phyloP scores from a whole-genome alignment of 2,888 invertebrate genomes.

The Drosophila kanekoi region DNA sequence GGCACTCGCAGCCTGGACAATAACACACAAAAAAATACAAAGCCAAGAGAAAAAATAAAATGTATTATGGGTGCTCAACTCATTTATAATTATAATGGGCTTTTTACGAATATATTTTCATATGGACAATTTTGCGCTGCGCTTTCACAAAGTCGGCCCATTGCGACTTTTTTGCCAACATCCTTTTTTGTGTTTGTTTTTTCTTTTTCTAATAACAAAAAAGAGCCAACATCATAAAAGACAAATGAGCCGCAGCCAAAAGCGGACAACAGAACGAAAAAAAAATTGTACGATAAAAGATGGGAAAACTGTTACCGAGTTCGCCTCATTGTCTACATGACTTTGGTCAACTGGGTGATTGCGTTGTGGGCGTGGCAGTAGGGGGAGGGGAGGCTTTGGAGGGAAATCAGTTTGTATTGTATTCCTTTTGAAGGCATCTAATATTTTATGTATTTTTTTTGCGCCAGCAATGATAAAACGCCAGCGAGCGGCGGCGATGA shows the following conservation, averaged over 20 bases:
- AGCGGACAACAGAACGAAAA: slow-evolving; percentile 28
- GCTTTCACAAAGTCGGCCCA: slow-evolving; percentile 23
- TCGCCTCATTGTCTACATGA: slow-evolving; percentile 64
- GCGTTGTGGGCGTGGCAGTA: slow-evolving; percentile 15
- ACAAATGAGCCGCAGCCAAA: slow-evolving; percentile 78
- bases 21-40: slow-evolving; percentile 30
- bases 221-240: slow-evolving; percentile 73
- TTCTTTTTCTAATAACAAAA: slow-evolving; percentile 44
- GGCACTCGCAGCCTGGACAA: slow-evolving; percentile 30
- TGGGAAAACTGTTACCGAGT: slow-evolving; percentile 42
- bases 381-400: slow-evolving; percentile 13
- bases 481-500: slow-evolving; percentile 11
- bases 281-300: slow-evolving; percentile 27
- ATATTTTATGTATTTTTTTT: slow-evolving; percentile 77
- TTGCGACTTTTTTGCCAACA: slow-evolving; percentile 13
- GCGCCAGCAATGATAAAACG: slow-evolving; percentile 52
- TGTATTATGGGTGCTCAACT: slow-evolving; percentile 76
- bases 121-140: slow-evolving; percentile 24
- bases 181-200: slow-evolving; percentile 24
- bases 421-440: slow-evolving; percentile 76
- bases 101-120: slow-evolving; percentile 67
- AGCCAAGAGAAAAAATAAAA: slow-evolving; percentile 53
- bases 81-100: slow-evolving; percentile 82
- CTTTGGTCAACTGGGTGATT: slow-evolving; percentile 62
- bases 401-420: slow-evolving; percentile 74